Evolutionary conservation across 1,140 invertebrate genomes (phyloP).

Genomic region (Dufourea novaeangliae): DNA sequence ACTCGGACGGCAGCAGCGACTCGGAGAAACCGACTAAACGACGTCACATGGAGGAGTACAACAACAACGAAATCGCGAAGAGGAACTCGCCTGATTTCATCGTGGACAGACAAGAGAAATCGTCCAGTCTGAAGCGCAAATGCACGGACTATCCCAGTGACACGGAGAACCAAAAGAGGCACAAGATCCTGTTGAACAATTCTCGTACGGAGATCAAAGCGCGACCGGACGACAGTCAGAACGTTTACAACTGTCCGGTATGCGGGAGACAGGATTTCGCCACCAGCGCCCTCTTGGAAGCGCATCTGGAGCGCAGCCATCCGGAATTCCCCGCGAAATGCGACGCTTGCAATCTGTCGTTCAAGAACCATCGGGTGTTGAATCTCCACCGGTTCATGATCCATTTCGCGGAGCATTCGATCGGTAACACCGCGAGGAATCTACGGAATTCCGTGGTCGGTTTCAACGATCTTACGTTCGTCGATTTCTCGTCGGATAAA

Average conservation of each 20-base stretch:
- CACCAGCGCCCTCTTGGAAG: slow-evolving; percentile 83
- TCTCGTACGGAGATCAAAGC: slow-evolving; percentile 51
- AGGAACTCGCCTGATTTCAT: slow-evolving; percentile 68
- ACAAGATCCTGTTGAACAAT: slow-evolving; percentile 69
- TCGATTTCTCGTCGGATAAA: slow-evolving; percentile 90
- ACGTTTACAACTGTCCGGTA: slow-evolving; percentile 79
- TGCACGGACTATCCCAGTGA: slow-evolving; percentile 60
- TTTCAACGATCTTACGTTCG: slow-evolving; percentile 89
- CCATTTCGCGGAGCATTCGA: slow-evolving; percentile 81
- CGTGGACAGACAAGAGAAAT: slow-evolving; percentile 36
- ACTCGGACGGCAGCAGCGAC: slow-evolving; percentile 77
- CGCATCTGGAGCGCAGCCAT: slow-evolving; percentile 88
- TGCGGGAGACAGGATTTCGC: slow-evolving; percentile 85
- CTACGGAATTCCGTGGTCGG: slow-evolving; percentile 81
- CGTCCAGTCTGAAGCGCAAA: slow-evolving; percentile 65
- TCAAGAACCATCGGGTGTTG: slow-evolving; percentile 87
- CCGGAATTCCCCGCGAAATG: slow-evolving; percentile 87
- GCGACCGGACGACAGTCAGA: slow-evolving; percentile 28
- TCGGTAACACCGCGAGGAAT: slow-evolving; percentile 62
- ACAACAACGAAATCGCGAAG: slow-evolving; percentile 79
- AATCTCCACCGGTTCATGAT: slow-evolving; percentile 85
- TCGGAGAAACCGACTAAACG: slow-evolving; percentile 80
- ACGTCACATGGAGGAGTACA: slow-evolving; percentile 78
- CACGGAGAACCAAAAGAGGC: slow-evolving; percentile 60
- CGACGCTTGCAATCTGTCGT: slow-evolving; percentile 86